These are phyloP conservation scores for Anabas testudineus DNA, from an alignment of 2,797 vertebrate species.

Conservation along the genomic window DNA sequence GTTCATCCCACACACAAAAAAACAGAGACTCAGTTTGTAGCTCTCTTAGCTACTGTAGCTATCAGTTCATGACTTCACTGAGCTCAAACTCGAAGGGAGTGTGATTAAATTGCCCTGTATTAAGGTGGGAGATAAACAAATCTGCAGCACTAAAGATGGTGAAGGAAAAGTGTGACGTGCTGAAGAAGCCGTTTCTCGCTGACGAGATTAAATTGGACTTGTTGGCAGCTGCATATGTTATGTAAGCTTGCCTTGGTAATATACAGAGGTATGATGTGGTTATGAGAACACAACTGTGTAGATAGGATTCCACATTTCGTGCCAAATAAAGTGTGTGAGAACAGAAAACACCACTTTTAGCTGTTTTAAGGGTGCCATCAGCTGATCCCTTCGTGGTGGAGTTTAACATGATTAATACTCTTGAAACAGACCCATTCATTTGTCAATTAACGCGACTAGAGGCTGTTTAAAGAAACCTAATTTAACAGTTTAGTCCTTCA, in stretches of 20 bases:
- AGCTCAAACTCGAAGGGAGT: constrained; percentile 21
- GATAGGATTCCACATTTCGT: constrained; percentile 52
- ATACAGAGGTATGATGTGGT: constrained; percentile 46
- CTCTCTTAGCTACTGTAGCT: constrained; percentile 10
- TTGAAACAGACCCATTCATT: constrained; percentile 38
- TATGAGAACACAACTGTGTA: constrained; percentile 27
- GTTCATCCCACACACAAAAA: constrained; percentile 8
- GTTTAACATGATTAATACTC: constrained; percentile 46
- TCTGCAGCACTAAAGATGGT: constrained; percentile 22
- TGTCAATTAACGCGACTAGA: constrained; percentile 44
- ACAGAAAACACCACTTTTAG: constrained; percentile 29
- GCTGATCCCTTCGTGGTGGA: constrained; percentile 39
- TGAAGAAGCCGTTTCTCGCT: constrained; percentile 33
- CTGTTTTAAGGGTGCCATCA: constrained; percentile 28
- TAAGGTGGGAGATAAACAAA: constrained; percentile 30
- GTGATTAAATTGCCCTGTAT: constrained; percentile 15
- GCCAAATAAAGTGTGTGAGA: constrained; percentile 39
- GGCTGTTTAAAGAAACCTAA: constrained; percentile 42
- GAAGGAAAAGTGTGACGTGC: constrained; percentile 13
- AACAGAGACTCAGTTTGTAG: constrained; percentile 14
- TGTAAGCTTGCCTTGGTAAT: constrained; percentile 41
- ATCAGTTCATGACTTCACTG: constrained; percentile 7
- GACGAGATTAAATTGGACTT: constrained; percentile 47
- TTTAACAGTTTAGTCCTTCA: constrained; percentile 30
- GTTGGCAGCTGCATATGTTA: constrained; percentile 47